Evolutionary conservation across 2,113 vertebrate species (phyloP).

Genomic region (Thalassarche chlororhynchos): DNA sequence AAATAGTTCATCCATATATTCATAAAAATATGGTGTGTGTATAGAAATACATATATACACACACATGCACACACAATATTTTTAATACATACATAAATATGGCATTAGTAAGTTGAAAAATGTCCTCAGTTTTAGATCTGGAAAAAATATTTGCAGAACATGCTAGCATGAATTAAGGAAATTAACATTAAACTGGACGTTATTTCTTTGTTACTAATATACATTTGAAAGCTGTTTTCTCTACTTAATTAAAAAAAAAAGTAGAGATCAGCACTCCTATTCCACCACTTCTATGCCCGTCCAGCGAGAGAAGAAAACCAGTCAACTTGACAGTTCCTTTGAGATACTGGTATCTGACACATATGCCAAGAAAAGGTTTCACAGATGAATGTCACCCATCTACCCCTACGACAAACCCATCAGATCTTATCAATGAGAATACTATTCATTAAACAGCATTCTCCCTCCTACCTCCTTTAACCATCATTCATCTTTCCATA

Average conservation of each 20-base stretch:
- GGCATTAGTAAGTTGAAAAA: background rate
- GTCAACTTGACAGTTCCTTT: background rate
- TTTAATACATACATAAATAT: background rate
- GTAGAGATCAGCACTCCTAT: background rate
- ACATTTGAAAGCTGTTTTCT: background rate
- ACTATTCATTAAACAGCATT: background rate
- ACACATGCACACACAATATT: background rate
- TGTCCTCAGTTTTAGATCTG: background rate
- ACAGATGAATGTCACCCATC: background rate
- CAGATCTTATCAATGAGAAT: background rate
- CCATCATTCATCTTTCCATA: background rate
- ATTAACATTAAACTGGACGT: background rate
- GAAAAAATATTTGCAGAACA: background rate
- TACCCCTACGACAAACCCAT: background rate
- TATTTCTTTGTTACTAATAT: background rate
- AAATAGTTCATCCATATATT: background rate
- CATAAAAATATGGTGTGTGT: background rate
- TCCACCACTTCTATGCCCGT: background rate
- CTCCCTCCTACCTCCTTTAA: conserved; percentile 2
- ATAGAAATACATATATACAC: background rate
- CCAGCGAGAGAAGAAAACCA: background rate
- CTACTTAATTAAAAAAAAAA: background rate
- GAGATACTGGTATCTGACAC: background rate
- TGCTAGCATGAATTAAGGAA: background rate
- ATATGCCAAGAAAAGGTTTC: background rate